These are phyloP conservation scores for Eospalax fontanierii DNA, from an alignment of 2,797 vertebrate genomes.

Conservation along the genomic window DNA sequence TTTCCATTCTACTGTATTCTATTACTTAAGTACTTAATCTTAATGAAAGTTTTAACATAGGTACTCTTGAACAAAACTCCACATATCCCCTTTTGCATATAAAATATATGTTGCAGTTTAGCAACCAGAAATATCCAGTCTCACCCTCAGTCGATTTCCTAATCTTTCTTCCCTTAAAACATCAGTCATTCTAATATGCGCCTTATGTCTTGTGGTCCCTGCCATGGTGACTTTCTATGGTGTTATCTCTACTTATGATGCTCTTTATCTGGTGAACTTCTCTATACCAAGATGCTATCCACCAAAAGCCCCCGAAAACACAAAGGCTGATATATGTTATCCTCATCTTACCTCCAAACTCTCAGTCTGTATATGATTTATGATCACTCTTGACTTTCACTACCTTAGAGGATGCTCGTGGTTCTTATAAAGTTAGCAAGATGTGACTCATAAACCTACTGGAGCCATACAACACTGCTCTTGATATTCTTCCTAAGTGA, in stretches of 20 bases:
- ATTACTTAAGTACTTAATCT: not conserved
- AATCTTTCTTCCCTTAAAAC: not conserved
- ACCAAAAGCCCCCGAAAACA: slow-evolving; percentile 36
- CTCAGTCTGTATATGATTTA: not conserved
- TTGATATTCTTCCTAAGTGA: slow-evolving; percentile 44
- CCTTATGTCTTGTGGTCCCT: not conserved
- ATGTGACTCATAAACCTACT: not conserved
- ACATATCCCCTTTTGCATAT: not conserved
- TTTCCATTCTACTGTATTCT: not conserved
- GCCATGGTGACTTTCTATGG: not conserved
- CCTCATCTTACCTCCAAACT: not conserved
- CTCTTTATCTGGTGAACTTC: not conserved
- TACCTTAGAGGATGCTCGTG: not conserved
- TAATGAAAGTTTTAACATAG: slow-evolving; percentile 27
- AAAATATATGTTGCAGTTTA: slow-evolving; percentile 30
- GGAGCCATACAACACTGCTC: not conserved
- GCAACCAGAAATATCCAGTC: not conserved
- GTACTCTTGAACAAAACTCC: not conserved
- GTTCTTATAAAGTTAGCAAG: slow-evolving; percentile 13
- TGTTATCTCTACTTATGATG: not conserved
- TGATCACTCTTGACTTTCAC: slow-evolving; percentile 31
- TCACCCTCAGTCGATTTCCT: not conserved
- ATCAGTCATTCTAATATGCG: not conserved
- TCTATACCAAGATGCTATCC: not conserved
- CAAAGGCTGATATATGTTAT: not conserved